Base-by-base conservation (phyloP, 1,140 invertebrate species). In the Tribolium madens region DNA sequence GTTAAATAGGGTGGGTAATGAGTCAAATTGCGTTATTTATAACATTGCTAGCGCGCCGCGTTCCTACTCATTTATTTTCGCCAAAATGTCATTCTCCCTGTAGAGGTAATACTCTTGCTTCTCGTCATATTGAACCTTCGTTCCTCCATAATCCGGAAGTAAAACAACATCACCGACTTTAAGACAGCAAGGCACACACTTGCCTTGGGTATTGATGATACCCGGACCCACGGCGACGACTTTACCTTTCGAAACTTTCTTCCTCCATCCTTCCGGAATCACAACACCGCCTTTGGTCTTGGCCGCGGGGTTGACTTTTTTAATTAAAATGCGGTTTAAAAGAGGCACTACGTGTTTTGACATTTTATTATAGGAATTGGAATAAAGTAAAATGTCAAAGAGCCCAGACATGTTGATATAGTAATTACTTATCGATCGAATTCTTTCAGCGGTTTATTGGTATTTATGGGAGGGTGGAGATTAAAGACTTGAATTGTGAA, bases 111-210 rank as follows among this genome's bases (percentile, higher is more conserved):
- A 78, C 3, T 75, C 76, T 21, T 83, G 76, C 15, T 77, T 53
- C 18, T 77, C 69, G 1, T 79, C 80, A 1, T 75, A 5, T 57
- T 79, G 64, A 12, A 81, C 64, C 46, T 78, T 79, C n/a, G 79
- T 81, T 7, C 82, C 80, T 5, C 80, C 77, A 42, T 83, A 83
- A 15, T 83, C 82, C 2, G 82, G 80, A 9, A 83, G 53, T 14
- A 83, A 72, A 1, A 83, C 82, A n/a, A 79, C 74, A 57, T 83
- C 82, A 12, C 81, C 80, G 2, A 75, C 52, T 60, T 78, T 79
- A 0, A 82, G 42, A 18, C 17, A 72, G 48, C 81, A 71, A 0
- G 82, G 82, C 10, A 82, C 47, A 18, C 21, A 15, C 31, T 78
- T 76, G 0, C 80, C 82, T 3, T 76, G 73, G 47, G 77, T 76